These are phyloP conservation scores for Stenodema calcarata DNA, from an alignment of 2,888 invertebrate species.

Conservation along the genomic window DNA sequence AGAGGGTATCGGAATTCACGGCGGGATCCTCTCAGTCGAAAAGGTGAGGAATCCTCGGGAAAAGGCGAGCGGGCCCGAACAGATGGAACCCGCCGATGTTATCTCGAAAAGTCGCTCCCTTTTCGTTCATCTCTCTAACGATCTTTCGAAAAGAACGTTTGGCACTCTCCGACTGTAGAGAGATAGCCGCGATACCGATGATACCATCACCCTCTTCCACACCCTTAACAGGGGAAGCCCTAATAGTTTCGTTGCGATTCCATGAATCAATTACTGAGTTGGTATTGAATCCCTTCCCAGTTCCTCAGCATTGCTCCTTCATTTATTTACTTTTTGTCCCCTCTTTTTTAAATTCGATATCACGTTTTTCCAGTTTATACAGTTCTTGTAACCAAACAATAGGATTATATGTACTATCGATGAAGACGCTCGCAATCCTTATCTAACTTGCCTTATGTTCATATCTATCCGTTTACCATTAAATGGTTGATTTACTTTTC, in stretches of 20 bases:
- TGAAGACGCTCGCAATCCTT: too few relatives aligned
- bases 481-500: too few relatives aligned
- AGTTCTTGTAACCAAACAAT: too few relatives aligned
- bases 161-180: not conserved
- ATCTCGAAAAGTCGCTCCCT: not conserved
- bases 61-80: not conserved
- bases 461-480: too few relatives aligned
- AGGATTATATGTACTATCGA: too few relatives aligned
- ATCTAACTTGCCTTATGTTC: too few relatives aligned
- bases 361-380: too few relatives aligned
- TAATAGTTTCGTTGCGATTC: not conserved
- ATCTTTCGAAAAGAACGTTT: not conserved
- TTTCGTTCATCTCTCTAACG: not conserved
- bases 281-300: not conserved
- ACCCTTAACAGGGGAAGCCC: not conserved
- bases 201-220: not conserved
- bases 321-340: too few relatives aligned
- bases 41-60: not conserved
- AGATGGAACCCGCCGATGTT: not conserved
- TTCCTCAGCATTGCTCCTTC: too few relatives aligned
- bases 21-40: not conserved
- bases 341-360: too few relatives aligned
- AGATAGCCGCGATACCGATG: not conserved
- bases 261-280: not conserved
- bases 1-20: not conserved